phyloP scores from a whole-genome alignment of 2,797 vertebrate species.

The Macropus fuliginosus region DNA sequence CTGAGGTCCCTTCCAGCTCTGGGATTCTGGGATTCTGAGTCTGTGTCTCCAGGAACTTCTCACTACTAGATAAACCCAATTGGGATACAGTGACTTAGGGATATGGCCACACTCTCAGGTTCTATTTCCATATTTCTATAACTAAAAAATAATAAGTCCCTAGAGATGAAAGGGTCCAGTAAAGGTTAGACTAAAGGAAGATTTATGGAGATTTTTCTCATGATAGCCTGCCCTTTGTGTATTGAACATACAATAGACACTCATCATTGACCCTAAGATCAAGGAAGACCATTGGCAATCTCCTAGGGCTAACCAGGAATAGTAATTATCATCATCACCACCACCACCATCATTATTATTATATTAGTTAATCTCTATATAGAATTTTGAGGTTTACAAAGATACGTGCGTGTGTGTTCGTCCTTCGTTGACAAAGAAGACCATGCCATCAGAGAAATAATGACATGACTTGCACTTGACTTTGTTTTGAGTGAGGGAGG shows the following conservation, averaged over 20 bases:
- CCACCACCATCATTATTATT: no score
- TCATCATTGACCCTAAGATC: neutral
- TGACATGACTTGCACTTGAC: no score
- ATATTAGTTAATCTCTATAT: no score
- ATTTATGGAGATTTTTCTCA: neutral
- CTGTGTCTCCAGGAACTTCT: neutral
- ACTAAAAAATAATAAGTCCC: conserved; percentile 5
- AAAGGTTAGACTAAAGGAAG: conserved; percentile 21
- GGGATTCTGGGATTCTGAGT: no score
- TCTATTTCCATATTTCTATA: neutral
- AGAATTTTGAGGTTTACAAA: no score
- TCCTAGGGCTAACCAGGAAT: neutral
- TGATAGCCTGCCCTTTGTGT: neutral
- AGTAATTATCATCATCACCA: neutral
- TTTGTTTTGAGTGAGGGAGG: no score
- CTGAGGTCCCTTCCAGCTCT: no score
- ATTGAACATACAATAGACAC: neutral
- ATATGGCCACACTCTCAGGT: neutral
- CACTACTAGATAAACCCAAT: neutral
- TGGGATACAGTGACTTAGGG: neutral
- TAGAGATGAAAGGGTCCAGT: neutral
- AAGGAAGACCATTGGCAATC: neutral
- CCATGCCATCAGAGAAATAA: no score
- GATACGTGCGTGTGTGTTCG: no score
- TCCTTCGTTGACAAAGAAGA: no score